Conservation (phyloP, 2,113 vertebrate genomes). For the Pelusios castaneus region DNA sequence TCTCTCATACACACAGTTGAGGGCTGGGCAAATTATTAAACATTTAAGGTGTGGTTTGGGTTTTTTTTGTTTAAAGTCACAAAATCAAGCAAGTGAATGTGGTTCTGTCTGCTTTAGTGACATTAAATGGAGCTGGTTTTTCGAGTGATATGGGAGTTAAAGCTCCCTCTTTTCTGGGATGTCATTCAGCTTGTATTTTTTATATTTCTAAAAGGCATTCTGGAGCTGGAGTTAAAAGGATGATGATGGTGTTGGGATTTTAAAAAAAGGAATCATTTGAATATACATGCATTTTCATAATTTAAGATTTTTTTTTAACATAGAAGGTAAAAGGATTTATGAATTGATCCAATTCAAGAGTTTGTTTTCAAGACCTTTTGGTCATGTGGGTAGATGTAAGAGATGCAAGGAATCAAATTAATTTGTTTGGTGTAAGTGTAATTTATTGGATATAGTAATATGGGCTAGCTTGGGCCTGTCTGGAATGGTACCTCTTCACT, state of each 20-base stretch:
- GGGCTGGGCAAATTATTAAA: background rate
- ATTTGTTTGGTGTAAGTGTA: too few species aligned
- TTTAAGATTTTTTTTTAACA: background rate
- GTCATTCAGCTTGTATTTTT: background rate
- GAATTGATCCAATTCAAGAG: background rate
- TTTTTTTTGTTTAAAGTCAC: background rate
- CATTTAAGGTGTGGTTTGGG: background rate
- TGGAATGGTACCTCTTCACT: too few species aligned
- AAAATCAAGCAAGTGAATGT: background rate
- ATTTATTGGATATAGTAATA: too few species aligned
- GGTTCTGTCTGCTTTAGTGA: background rate
- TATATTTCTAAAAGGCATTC: background rate
- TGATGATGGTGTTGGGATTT: rapidly evolving
- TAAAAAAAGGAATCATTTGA: background rate
- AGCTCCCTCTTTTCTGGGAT: background rate
- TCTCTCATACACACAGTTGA: constrained; percentile 18
- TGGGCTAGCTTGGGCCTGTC: too few species aligned
- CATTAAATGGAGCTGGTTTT: background rate
- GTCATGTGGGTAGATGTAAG: too few species aligned
- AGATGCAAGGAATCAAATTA: too few species aligned
- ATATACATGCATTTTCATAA: background rate
- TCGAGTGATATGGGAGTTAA: background rate
- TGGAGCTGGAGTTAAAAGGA: background rate
- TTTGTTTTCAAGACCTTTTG: background rate
- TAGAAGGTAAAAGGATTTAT: background rate